These are phyloP conservation scores for Pyrocoelia pectoralis DNA, from an alignment of 2,888 invertebrate genomes.

Conservation along the genomic window DNA sequence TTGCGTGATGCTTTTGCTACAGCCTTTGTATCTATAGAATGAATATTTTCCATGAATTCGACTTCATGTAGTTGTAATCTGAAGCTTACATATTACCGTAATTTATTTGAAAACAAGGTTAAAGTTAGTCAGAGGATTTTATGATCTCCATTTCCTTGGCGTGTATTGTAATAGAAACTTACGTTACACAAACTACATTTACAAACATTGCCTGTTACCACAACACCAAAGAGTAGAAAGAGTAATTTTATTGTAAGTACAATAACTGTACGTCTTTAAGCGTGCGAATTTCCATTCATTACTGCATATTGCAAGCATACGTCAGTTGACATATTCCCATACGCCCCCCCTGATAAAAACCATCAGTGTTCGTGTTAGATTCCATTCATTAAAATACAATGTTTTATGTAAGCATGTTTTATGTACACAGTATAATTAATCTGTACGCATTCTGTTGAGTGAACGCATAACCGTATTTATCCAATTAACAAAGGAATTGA, in stretches of 20 bases:
- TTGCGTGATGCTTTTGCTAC: no score
- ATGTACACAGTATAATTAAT: background rate
- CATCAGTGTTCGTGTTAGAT: conserved; percentile 15
- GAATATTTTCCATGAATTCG: no score
- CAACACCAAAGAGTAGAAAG: background rate
- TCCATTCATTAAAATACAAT: conserved; percentile 10
- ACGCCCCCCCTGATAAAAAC: conserved; percentile 14
- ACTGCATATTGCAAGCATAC: conserved; percentile 10
- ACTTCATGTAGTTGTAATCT: no score
- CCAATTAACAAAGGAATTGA: background rate
- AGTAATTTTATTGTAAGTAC: conserved; percentile 4
- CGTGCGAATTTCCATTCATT: conserved; percentile 15
- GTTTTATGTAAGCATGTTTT: background rate
- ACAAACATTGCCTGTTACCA: background rate
- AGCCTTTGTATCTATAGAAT: no score
- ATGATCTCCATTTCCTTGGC: conserved; percentile 40
- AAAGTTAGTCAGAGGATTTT: conserved; percentile 41
- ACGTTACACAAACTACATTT: background rate
- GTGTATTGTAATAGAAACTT: conserved; percentile 3
- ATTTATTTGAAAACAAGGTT: conserved; percentile 52
- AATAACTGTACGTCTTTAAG: background rate
- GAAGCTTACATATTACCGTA: conserved; percentile 22
- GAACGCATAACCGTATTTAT: background rate
- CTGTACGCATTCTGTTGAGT: background rate
- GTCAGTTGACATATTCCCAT: conserved; percentile 22